Percentiles rank a stretch among this genome's conserved stretches.
These are phyloP conservation scores for Diplodus puntazzo DNA, from an alignment of 2,797 vertebrate genomes.

Conservation along the genomic window DNA sequence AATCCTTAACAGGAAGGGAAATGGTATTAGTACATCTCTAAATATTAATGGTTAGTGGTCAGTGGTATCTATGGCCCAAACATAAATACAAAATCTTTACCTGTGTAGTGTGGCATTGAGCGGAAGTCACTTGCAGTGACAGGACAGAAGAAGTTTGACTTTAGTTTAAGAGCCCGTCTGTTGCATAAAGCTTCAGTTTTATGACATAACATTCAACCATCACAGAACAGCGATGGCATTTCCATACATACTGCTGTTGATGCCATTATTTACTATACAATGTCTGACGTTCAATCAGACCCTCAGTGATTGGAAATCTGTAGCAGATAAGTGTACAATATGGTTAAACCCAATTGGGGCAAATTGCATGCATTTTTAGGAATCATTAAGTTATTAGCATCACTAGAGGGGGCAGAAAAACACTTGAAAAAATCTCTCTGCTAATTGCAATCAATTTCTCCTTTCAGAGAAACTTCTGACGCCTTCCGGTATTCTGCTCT, in stretches of 20 bases:
- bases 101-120: not conserved
- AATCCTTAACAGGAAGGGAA: too few species aligned
- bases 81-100: constrained; percentile 13
- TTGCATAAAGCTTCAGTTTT: constrained; percentile 6
- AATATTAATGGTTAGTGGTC: not conserved
- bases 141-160: constrained; percentile 17
- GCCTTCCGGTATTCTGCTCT: constrained; percentile 63
- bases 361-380: constrained; percentile 83
- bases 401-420: constrained; percentile 83
- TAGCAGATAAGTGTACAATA: constrained; percentile 75
- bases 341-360: constrained; percentile 78
- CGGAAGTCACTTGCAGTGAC: not conserved
- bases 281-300: constrained; percentile 63
- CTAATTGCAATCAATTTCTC: constrained; percentile 84
- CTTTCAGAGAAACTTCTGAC: constrained; percentile 74
- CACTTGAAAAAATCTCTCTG: constrained; percentile 73
- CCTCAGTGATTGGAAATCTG: constrained; percentile 79
- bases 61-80: not conserved
- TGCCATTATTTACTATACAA: constrained; percentile 66
- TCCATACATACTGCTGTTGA: constrained; percentile 28
- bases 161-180: not conserved
- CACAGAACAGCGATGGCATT: constrained; percentile 45
- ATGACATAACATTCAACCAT: constrained; percentile 38
- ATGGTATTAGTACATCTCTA: too few species aligned
- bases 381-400: constrained; percentile 85